Conservation (phyloP, 1,140 invertebrate species). For the Reticulitermes speratus region DNA sequence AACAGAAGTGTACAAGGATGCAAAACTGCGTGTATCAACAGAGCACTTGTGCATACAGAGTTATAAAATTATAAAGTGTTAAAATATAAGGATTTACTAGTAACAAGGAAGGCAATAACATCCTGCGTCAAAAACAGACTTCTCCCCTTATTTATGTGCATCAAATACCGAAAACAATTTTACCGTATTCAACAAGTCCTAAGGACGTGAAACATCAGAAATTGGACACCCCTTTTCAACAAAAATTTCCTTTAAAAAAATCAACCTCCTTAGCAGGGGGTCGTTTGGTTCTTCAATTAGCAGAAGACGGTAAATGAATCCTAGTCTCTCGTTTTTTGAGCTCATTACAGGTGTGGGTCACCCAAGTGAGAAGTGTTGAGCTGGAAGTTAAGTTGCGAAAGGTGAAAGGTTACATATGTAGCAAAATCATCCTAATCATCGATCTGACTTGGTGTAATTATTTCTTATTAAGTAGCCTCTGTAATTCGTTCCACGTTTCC, state of each 20-base stretch:
- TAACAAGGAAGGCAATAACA: too few species aligned
- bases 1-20: too few species aligned
- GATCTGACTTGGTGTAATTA: background rate
- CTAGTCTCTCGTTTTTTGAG: background rate
- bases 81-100: too few species aligned
- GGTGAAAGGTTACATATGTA: background rate
- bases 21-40: too few species aligned
- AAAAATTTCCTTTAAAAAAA: background rate
- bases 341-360: background rate
- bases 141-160: too few species aligned
- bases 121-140: too few species aligned
- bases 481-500: background rate
- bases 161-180: too few species aligned
- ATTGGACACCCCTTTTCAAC: background rate
- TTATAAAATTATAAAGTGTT: too few species aligned
- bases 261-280: background rate
- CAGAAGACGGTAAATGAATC: background rate
- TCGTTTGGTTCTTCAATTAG: background rate
- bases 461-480: constrained; percentile 5
- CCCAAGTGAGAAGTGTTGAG: background rate
- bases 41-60: too few species aligned
- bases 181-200: too few species aligned
- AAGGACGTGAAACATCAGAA: too few species aligned
- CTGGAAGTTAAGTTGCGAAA: background rate
- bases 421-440: background rate